Percentiles rank a stretch among this genome's conserved stretches.
These are phyloP conservation scores for Sphenodon punctatus DNA, from an alignment of 2,797 vertebrate species.

Conservation along the genomic window DNA sequence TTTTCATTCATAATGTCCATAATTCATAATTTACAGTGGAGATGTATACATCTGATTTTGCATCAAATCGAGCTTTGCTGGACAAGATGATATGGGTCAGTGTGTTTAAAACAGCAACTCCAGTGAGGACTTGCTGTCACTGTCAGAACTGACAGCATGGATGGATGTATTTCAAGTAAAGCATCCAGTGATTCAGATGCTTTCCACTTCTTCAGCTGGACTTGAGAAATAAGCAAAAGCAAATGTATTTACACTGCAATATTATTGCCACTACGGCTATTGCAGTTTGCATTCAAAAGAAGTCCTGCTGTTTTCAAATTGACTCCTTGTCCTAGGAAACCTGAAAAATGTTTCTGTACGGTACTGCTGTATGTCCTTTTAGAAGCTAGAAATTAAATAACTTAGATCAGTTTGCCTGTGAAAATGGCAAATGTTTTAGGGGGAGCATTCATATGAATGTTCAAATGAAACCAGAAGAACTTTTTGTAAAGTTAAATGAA, in stretches of 20 bases:
- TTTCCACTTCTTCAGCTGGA: too few relatives aligned
- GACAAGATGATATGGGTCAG: background rate
- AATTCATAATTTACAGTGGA: too few relatives aligned
- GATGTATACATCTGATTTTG: too few relatives aligned
- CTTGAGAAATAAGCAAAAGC: background rate
- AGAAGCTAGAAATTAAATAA: conserved; percentile 9
- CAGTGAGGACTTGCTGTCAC: too few relatives aligned
- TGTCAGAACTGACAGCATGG: too few relatives aligned
- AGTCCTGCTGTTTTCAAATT: conserved; percentile 48
- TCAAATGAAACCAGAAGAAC: background rate
- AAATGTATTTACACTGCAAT: background rate
- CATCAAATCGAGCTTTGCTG: background rate
- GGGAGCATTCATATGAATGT: conserved; percentile 1
- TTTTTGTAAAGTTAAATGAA: background rate
- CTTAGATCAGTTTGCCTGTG: conserved; percentile 53
- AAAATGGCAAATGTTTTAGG: conserved; percentile 64
- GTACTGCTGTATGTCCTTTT: background rate
- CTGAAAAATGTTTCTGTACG: conserved; percentile 27
- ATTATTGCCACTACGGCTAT: background rate
- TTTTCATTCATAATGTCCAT: too few relatives aligned
- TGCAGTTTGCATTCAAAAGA: background rate
- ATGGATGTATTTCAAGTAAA: background rate
- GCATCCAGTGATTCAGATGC: too few relatives aligned
- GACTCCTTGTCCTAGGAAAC: conserved; percentile 44
- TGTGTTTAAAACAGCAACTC: too few relatives aligned